A percentile compares a stretch with the other conserved stretches of the same genome.
Evolutionary conservation across 2,888 invertebrate species (phyloP).

Genomic region (Mongoloraphidia duomilia): DNA sequence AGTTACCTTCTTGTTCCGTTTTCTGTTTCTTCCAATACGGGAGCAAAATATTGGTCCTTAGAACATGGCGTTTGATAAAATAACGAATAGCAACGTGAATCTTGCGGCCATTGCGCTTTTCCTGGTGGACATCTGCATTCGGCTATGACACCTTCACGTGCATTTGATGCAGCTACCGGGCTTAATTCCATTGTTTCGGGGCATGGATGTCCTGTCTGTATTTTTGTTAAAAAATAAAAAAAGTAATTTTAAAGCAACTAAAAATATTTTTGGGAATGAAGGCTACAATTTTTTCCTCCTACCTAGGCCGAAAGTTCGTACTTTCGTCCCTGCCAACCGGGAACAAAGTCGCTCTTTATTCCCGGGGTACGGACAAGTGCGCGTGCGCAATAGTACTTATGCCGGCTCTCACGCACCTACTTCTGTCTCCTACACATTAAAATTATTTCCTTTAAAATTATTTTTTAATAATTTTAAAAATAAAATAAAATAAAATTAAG

Average conservation of each 20-base stretch:
- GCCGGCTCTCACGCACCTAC: too few species aligned
- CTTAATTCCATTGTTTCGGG: slow-evolving; percentile 73
- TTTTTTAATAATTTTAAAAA: too few species aligned
- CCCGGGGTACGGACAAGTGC: too few species aligned
- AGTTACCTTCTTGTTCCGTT: neutral
- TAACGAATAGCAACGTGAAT: slow-evolving; percentile 56
- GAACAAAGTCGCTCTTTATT: too few species aligned
- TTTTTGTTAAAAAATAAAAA: neutral
- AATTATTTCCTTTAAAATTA: too few species aligned
- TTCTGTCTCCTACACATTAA: too few species aligned
- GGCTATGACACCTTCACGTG: slow-evolving; percentile 45
- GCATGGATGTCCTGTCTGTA: slow-evolving; percentile 58
- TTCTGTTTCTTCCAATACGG: slow-evolving; percentile 31
- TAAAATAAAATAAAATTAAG: too few species aligned
- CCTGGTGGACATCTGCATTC: slow-evolving; percentile 75
- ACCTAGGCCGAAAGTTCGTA: too few species aligned
- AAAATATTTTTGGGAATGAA: too few species aligned
- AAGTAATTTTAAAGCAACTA: neutral
- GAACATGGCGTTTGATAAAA: slow-evolving; percentile 63
- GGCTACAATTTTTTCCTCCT: too few species aligned
- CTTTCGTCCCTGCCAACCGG: too few species aligned
- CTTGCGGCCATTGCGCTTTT: slow-evolving; percentile 53
- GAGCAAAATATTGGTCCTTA: slow-evolving; percentile 60
- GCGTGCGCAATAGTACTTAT: too few species aligned
- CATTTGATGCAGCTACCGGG: slow-evolving; percentile 35